Conservation (phyloP, 2,113 vertebrate species). For the Lanius ludovicianus region DNA sequence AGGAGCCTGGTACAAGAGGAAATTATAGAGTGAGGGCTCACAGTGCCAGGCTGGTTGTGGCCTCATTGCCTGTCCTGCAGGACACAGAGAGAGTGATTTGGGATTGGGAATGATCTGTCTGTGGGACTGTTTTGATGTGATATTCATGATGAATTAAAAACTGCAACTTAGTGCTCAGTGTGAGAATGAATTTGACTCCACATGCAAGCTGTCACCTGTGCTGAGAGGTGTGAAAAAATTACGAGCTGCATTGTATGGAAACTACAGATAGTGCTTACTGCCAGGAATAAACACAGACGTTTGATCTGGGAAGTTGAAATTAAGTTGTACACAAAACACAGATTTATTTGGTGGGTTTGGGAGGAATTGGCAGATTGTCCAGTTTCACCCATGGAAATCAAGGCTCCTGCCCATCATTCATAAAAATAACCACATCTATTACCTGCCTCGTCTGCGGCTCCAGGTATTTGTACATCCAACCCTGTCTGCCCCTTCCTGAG, state of each 20-base stretch:
- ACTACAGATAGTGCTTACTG: conserved; percentile 50
- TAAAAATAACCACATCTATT: conserved; percentile 1
- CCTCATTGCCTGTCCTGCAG: neutral
- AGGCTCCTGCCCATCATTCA: neutral
- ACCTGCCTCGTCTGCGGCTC: neutral
- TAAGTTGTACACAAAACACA: conserved; percentile 2
- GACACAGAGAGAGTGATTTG: neutral
- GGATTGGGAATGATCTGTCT: conserved; percentile 1
- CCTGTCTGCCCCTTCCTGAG: neutral
- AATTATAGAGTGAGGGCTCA: neutral
- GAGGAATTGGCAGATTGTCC: neutral
- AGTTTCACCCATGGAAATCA: neutral
- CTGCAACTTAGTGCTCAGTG: neutral
- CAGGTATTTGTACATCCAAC: neutral
- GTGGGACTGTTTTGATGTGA: conserved; percentile 13
- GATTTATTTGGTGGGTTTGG: conserved; percentile 35
- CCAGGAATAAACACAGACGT: conserved; percentile 53
- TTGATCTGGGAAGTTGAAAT: conserved; percentile 42
- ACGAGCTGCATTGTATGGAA: conserved; percentile 70
- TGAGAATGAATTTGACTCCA: conserved; percentile 51
- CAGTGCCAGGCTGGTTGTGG: neutral
- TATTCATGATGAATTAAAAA: conserved; percentile 33
- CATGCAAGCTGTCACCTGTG: conserved; percentile 74
- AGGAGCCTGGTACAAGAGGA: conserved; percentile 33
- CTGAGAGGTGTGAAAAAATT: conserved; percentile 74